Percentiles rank a stretch among this genome's conserved stretches.
Evolutionary conservation across 1,140 invertebrate genomes (phyloP).

Genomic region (Bathynomus jamesi): DNA sequence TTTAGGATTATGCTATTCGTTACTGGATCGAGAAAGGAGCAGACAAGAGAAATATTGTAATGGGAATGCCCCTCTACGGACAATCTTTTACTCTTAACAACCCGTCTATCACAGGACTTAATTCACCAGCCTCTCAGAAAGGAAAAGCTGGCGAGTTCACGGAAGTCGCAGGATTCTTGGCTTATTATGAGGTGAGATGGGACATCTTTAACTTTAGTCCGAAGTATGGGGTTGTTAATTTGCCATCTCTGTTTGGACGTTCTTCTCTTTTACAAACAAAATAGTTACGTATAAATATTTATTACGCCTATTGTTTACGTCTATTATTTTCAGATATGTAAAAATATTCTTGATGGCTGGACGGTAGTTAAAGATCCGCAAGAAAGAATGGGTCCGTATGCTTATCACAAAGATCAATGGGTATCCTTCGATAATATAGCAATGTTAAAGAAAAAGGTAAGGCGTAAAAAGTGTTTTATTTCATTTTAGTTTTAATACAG

Average conservation of each 20-base stretch:
- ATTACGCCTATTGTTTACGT: no score
- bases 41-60: slow-evolving; percentile 53
- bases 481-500: no score
- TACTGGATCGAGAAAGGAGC: slow-evolving; percentile 57
- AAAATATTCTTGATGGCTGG: slow-evolving; percentile 4
- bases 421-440: slow-evolving; percentile 12
- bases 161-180: slow-evolving; percentile 64
- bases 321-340: slow-evolving; percentile 10
- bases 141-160: slow-evolving; percentile 67
- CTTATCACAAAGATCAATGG: slow-evolving; percentile 14
- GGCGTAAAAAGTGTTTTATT: no score
- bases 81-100: slow-evolving; percentile 56
- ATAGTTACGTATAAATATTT: no score
- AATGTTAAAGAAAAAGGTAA: slow-evolving; percentile 39
- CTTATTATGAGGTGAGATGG: slow-evolving; percentile 70
- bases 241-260: no score
- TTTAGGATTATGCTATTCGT: slow-evolving; percentile 52
- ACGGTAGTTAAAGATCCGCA: slow-evolving; percentile 13
- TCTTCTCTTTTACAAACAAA: no score
- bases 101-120: slow-evolving; percentile 46
- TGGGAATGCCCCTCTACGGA: slow-evolving; percentile 59
- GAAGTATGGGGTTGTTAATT: no score
- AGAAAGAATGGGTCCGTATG: slow-evolving; percentile 10
- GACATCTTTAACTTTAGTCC: no score
- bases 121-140: slow-evolving; percentile 50